Conservation (phyloP, 2,797 vertebrate genomes). For the Orestias chungarensis region DNA sequence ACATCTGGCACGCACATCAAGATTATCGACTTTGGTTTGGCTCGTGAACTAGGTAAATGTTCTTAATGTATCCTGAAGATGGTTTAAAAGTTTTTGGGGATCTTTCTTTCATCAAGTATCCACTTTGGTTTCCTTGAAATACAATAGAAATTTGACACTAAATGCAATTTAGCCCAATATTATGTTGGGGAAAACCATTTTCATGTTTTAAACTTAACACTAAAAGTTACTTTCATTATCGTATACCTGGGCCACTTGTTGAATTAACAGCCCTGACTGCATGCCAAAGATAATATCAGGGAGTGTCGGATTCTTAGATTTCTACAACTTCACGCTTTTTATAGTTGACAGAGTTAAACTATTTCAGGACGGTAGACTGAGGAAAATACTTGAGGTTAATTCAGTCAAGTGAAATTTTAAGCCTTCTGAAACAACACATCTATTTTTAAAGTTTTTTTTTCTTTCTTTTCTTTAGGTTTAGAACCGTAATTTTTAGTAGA, state of each 20-base stretch:
- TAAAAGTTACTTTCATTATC: neutral
- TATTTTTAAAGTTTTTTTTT: too few relatives aligned
- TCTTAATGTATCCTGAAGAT: neutral
- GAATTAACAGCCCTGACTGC: neutral
- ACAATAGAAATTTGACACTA: neutral
- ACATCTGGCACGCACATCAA: conserved; percentile 78
- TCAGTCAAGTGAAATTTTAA: too few relatives aligned
- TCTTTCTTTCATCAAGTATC: neutral
- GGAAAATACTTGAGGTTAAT: neutral
- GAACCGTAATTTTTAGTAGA: neutral
- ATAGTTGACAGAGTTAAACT: conserved; percentile 3
- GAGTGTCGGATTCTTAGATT: conserved; percentile 25
- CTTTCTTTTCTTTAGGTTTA: neutral
- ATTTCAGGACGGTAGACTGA: neutral
- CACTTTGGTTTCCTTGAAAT: neutral
- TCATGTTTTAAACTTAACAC: too few relatives aligned
- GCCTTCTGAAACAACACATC: too few relatives aligned
- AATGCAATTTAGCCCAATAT: too few relatives aligned
- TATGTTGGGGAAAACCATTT: neutral
- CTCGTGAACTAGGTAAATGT: conserved; percentile 82
- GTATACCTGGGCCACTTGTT: too few relatives aligned
- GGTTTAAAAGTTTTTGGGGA: neutral
- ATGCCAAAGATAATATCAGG: conserved; percentile 26
- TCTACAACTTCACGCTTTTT: neutral
- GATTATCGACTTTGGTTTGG: conserved; percentile 90